Conservation (phyloP, 2,113 vertebrate species). For the Scophthalmus maximus region DNA sequence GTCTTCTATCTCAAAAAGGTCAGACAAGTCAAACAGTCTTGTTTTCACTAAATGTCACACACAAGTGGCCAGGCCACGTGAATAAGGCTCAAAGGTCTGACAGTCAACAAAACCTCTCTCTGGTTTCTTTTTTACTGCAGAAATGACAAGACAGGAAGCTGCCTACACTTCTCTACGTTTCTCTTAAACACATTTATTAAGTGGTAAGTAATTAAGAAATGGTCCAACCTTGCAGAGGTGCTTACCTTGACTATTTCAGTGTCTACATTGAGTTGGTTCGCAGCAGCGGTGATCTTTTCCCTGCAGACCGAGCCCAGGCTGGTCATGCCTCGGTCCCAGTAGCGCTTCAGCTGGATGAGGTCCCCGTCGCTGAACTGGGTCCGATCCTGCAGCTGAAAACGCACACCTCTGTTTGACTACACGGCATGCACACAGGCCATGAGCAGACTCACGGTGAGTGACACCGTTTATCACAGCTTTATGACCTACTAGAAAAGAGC, state of each 20-base stretch:
- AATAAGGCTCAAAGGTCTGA: neutral
- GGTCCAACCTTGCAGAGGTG: neutral
- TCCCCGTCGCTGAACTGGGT: conserved; percentile 97
- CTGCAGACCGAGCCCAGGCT: conserved; percentile 97
- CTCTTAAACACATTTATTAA: neutral
- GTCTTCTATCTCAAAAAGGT: conserved; percentile 22
- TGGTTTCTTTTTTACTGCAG: neutral
- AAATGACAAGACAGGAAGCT: neutral
- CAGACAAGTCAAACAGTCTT: conserved; percentile 7
- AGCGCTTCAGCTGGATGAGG: conserved; percentile 93
- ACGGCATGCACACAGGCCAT: neutral
- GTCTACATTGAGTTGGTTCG: conserved; percentile 94
- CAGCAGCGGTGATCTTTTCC: conserved; percentile 97
- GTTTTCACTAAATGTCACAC: conserved; percentile 28
- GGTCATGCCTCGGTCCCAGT: conserved; percentile 99
- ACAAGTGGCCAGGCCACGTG: conserved; percentile 12
- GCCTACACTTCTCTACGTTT: neutral
- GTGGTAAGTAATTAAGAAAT: neutral
- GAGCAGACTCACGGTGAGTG: neutral
- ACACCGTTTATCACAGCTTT: neutral
- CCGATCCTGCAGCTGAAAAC: conserved; percentile 93
- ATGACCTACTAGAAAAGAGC: neutral
- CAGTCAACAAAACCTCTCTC: neutral
- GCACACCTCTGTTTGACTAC: conserved; percentile 31
- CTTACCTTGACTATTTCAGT: conserved; percentile 98